phyloP scores from a whole-genome alignment of 2,888 invertebrate species.

The Aporophyla nigra region DNA sequence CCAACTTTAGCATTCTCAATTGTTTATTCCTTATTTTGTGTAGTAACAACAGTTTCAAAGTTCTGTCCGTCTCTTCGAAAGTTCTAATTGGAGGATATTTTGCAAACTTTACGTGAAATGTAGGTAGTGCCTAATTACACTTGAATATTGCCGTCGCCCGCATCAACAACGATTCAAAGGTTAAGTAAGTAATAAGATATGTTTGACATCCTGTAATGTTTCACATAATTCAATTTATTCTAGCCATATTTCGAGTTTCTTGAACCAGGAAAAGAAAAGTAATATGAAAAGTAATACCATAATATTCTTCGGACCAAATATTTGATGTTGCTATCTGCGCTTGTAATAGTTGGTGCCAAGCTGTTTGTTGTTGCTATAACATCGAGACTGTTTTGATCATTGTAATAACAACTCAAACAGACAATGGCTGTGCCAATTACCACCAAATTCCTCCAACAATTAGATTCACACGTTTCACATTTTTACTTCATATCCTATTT shows the following conservation, averaged over 20 bases:
- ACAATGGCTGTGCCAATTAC: background rate
- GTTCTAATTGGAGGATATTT: background rate
- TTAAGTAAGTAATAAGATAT: constrained; percentile 15
- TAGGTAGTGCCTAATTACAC: background rate
- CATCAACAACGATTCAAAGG: constrained; percentile 7
- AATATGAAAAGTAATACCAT: background rate
- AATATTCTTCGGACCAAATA: background rate
- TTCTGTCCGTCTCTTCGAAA: background rate
- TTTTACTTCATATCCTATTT: constrained; percentile 29
- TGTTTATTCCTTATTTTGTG: background rate
- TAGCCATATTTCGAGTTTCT: constrained; percentile 2
- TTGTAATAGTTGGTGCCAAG: background rate
- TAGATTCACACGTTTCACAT: background rate
- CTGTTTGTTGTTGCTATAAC: background rate
- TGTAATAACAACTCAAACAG: background rate
- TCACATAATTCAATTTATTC: constrained; percentile 4
- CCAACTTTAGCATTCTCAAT: background rate
- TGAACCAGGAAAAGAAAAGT: too few species aligned
- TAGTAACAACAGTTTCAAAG: background rate
- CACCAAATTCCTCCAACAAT: constrained; percentile 7
- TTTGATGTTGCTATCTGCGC: background rate
- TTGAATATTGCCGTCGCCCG: background rate
- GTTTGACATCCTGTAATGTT: constrained; percentile 4
- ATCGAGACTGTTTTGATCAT: background rate
- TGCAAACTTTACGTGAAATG: background rate